A percentile compares a stretch with the other conserved stretches of the same genome.
phyloP scores from a whole-genome alignment of 2,797 vertebrate species.

The Neomorphus geoffroyi region DNA sequence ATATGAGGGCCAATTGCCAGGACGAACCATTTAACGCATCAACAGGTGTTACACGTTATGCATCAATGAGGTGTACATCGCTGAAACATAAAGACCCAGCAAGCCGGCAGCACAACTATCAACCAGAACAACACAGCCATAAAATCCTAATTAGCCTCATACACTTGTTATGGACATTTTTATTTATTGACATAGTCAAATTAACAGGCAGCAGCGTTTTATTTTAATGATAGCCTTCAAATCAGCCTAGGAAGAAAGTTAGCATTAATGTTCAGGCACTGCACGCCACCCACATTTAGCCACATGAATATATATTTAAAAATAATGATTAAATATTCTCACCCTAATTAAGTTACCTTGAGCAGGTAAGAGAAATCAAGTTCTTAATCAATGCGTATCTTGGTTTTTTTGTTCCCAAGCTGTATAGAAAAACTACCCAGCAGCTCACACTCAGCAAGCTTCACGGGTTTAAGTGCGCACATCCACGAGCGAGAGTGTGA shows the following conservation, averaged over 20 bases:
- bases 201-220: slow-evolving; percentile 58
- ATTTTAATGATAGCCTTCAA: slow-evolving; percentile 56
- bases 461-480: not conserved
- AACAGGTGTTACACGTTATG: slow-evolving; percentile 63
- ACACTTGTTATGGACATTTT: slow-evolving; percentile 55
- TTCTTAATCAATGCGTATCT: not conserved
- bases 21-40: slow-evolving; percentile 42
- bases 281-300: not conserved
- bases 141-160: slow-evolving; percentile 66
- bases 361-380: not conserved
- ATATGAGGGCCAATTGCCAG: slow-evolving; percentile 52
- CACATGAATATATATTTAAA: not conserved
- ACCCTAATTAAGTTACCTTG: not conserved
- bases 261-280: not conserved
- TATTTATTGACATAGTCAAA: slow-evolving; percentile 67
- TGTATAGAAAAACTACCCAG: not conserved
- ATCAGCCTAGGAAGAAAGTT: slow-evolving; percentile 50
- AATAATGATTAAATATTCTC: not conserved
- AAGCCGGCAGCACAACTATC: slow-evolving; percentile 39
- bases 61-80: slow-evolving; percentile 65
- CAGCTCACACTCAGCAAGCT: not conserved
- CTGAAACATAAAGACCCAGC: slow-evolving; percentile 58
- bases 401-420: not conserved
- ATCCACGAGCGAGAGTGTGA: not conserved
- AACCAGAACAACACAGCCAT: slow-evolving; percentile 64